Evolutionary conservation across 2,888 invertebrate genomes (phyloP), one percentile per base, ranked within the genome.

Genomic region (Cordylochernes scorpioides): DNA sequence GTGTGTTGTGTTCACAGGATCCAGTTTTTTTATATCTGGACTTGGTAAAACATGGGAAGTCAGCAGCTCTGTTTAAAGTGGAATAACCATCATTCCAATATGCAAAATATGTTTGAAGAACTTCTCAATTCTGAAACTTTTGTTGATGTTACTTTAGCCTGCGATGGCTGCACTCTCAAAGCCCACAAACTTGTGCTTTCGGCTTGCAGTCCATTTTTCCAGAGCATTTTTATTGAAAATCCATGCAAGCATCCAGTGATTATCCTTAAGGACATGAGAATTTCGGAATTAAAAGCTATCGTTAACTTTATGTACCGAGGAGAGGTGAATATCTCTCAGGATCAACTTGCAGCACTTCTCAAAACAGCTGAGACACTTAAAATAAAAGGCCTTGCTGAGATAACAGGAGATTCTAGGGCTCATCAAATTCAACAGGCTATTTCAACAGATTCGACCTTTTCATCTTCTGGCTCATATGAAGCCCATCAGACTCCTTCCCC

Each of bases 231-330:
- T 54, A 71, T 71, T 57, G 80, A 82, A 49, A 82, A 80, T 51
- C 82, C 82, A 31, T 82, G 80, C 58, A 72, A 72, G 50, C 82
- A 84, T 51, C 82, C 82, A 31, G 80, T 82, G 45, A 73, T 82
- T 42, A 78, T 84, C 42, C 71, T 84, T 65, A 68, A 75, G 46
- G 82, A 82, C 54, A 74, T 82, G 43, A 72, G 71, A 50, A 82
- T 74, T 66, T 66, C 70, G 35, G 82, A 84, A 47, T 57, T 84
- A 37, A 77, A 75, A 52, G 77, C 80, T 34, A 73, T 72, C 33
- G 78, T 84, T 28, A 80, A 84, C 53, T 84, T 82, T 49, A 84
- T 84, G 82, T 84, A 84, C 59, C 72, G 74, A 46, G 84, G 84
- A 8, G 82, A 84, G 59, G 80, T 84, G 45, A 80, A 82, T 56